Evolutionary conservation across 2,888 invertebrate species (phyloP).

Genomic region (Drosophila kanekoi): DNA sequence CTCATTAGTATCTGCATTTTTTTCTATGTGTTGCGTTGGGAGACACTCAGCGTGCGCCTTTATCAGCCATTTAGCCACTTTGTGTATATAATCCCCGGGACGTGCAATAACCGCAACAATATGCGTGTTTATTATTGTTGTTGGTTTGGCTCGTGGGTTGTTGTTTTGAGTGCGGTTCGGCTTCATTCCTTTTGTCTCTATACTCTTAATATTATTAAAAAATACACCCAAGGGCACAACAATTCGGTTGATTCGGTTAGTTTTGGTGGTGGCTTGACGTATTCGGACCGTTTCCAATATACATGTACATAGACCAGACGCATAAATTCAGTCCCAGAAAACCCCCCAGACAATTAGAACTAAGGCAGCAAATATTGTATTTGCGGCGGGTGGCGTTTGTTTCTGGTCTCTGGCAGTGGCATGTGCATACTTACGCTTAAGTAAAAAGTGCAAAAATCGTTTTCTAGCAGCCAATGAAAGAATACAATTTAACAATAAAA

Average conservation of each 20-base stretch:
- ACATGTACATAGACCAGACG: slow-evolving; percentile 42
- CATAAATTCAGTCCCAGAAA: slow-evolving; percentile 49
- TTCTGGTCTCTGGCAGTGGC: slow-evolving; percentile 37
- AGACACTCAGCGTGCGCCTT: slow-evolving; percentile 65
- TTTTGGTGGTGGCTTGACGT: slow-evolving; percentile 49
- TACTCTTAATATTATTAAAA: slow-evolving; percentile 81
- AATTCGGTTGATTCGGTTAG: slow-evolving; percentile 71
- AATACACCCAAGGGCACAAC: slow-evolving; percentile 77
- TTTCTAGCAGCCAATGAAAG: slow-evolving; percentile 57
- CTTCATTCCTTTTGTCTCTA: slow-evolving; percentile 56
- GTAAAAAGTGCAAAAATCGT: slow-evolving; percentile 59
- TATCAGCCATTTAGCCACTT: slow-evolving; percentile 80
- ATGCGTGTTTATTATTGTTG: slow-evolving; percentile 74
- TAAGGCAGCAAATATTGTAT: slow-evolving; percentile 28
- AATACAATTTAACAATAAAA: slow-evolving; percentile 60
- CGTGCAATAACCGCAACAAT: slow-evolving; percentile 68
- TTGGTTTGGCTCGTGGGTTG: slow-evolving; percentile 25
- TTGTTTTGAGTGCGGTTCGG: slow-evolving; percentile 55
- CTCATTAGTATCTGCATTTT: slow-evolving; percentile 74
- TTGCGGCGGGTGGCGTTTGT: slow-evolving; percentile 11
- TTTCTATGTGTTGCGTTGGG: slow-evolving; percentile 18
- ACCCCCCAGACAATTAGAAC: slow-evolving; percentile 72
- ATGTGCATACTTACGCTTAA: slow-evolving; percentile 49
- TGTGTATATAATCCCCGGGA: slow-evolving; percentile 66
- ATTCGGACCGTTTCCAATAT: slow-evolving; percentile 38